Conservation (phyloP, 2,113 vertebrate species). For the Cnemophilus loriae region DNA sequence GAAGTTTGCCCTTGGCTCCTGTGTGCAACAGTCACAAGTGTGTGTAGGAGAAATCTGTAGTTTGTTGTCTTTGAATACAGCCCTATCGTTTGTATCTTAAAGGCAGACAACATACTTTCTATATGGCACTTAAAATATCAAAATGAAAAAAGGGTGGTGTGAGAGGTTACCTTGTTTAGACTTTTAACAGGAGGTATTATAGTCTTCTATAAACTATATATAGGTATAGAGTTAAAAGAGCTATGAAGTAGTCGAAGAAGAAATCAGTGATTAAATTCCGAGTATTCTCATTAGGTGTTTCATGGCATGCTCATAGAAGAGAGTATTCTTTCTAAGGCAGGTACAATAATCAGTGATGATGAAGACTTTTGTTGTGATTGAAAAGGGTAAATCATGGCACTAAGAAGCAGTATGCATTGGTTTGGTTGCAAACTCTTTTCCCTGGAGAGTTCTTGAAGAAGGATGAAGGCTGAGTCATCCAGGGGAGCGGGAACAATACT, state of each 20-base stretch:
- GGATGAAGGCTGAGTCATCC: not conserved
- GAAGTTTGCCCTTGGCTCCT: not conserved
- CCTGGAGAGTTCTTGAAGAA: not conserved
- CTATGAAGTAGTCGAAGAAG: not conserved
- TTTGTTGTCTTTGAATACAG: not conserved
- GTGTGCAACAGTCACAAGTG: not conserved
- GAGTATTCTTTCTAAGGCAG: not conserved
- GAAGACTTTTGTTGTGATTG: not conserved
- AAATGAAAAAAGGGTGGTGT: not conserved
- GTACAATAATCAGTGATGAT: not conserved
- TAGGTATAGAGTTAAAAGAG: not conserved
- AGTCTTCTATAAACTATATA: not conserved
- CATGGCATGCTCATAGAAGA: not conserved
- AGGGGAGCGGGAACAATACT: not conserved
- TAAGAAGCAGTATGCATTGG: not conserved
- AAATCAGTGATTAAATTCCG: not conserved
- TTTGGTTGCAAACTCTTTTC: not conserved
- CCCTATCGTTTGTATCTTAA: not conserved
- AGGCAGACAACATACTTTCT: not conserved
- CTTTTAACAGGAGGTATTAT: not conserved
- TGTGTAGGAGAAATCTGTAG: not conserved
- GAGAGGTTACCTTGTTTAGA: not conserved
- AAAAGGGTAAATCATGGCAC: not conserved
- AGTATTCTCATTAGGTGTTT: not conserved
- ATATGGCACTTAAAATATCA: not conserved